phyloP scores from a whole-genome alignment of 2,113 vertebrate genomes.

The Nansenia antarctica region DNA sequence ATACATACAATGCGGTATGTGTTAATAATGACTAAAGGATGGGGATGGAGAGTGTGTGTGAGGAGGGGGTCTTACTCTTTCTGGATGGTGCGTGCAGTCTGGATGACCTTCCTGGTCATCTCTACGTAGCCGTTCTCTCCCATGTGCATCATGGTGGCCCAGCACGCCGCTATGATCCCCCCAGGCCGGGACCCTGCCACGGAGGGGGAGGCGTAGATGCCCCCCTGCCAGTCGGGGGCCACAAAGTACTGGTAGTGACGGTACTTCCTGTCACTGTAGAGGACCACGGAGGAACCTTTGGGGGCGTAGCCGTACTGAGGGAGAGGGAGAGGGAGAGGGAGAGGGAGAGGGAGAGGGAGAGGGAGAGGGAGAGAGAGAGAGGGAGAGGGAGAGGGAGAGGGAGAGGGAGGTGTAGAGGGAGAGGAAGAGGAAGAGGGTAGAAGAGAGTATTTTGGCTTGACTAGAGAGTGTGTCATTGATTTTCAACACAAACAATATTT shows the following conservation, averaged over 20 bases:
- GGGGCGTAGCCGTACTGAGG: constrained; percentile 95
- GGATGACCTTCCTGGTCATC: constrained; percentile 89
- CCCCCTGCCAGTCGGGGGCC: constrained; percentile 93
- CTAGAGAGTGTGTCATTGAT: too few species aligned
- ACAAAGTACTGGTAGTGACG: constrained; percentile 93
- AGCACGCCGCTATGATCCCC: constrained; percentile 95
- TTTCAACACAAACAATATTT: too few species aligned
- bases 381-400: too few species aligned
- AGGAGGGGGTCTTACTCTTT: constrained; percentile 87
- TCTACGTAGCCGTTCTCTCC: constrained; percentile 90
- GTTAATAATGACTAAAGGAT: too few species aligned
- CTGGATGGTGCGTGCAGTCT: constrained; percentile 82
- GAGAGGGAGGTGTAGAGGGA: too few species aligned
- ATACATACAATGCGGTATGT: too few species aligned
- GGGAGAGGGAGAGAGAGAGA: too few species aligned
- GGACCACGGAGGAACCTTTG: constrained; percentile 94
- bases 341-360: too few species aligned
- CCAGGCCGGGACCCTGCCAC: constrained; percentile 93
- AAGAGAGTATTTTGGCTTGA: too few species aligned
- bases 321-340: too few species aligned
- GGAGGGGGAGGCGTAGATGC: constrained; percentile 94
- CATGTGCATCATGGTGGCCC: constrained; percentile 94
- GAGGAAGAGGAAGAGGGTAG: too few species aligned
- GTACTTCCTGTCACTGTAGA: constrained; percentile 89
- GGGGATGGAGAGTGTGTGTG: too few species aligned